Evolutionary conservation across 1,140 invertebrate genomes (phyloP).

Genomic region (Heliothis subflexa): DNA sequence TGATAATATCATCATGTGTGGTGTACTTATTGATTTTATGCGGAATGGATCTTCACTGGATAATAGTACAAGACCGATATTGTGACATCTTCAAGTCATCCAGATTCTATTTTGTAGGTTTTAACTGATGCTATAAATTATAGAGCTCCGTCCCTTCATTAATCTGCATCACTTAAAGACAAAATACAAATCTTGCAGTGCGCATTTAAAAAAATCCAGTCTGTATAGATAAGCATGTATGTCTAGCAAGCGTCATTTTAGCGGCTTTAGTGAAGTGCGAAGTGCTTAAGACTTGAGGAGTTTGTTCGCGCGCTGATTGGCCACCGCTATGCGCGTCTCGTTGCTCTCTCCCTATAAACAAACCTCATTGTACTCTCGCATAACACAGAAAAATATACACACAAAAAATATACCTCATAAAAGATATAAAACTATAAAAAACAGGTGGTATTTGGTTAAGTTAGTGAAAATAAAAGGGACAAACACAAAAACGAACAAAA

Average conservation of each 20-base stretch:
- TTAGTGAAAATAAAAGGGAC: background rate
- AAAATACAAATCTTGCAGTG: no score
- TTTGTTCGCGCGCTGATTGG: conserved; percentile 93
- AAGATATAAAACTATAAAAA: background rate
- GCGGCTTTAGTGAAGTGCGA: conserved; percentile 13
- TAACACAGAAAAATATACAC: background rate
- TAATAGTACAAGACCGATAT: no score
- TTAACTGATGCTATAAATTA: no score
- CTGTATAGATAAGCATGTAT: background rate
- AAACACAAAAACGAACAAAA: background rate
- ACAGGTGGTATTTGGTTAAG: background rate
- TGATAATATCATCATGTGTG: no score
- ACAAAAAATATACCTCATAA: conserved; percentile 4
- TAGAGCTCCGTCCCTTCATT: no score
- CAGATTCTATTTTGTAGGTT: no score
- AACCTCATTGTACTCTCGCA: conserved; percentile 28
- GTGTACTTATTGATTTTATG: no score
- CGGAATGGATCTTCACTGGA: no score
- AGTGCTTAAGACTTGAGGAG: conserved; percentile 89
- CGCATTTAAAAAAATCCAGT: no score
- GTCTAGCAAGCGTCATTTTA: conserved; percentile 57
- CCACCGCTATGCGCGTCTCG: conserved; percentile 92
- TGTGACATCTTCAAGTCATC: no score
- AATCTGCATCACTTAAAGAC: no score
- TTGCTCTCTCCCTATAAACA: conserved; percentile 91